Conservation (phyloP, 2,888 invertebrate species). For the Amphiduros pacificus region DNA sequence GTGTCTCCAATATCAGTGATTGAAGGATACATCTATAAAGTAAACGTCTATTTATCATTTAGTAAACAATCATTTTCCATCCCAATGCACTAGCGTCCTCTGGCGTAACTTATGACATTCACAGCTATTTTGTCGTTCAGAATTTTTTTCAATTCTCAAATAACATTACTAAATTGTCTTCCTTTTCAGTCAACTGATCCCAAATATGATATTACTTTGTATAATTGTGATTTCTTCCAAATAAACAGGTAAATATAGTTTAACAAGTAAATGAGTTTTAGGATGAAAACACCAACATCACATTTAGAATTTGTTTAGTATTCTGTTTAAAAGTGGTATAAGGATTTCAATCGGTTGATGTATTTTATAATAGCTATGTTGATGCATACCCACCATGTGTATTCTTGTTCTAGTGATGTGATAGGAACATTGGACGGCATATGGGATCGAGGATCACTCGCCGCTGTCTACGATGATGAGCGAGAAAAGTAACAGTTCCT, state of each 20-base stretch:
- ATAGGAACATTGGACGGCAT: background rate
- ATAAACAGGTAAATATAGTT: background rate
- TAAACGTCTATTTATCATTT: too few species aligned
- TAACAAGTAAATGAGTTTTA: too few species aligned
- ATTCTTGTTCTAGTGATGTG: background rate
- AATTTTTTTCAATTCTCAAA: background rate
- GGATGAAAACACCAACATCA: too few species aligned
- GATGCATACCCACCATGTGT: too few species aligned
- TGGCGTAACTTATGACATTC: background rate
- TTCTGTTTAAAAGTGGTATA: too few species aligned
- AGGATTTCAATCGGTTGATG: too few species aligned
- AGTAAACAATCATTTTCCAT: too few species aligned
- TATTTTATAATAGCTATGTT: too few species aligned
- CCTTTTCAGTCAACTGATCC: background rate
- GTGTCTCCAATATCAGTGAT: background rate
- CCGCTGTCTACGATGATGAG: background rate
- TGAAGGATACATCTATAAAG: background rate
- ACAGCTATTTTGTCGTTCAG: background rate
- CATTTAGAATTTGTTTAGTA: too few species aligned
- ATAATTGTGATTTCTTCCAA: background rate
- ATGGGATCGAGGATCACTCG: background rate
- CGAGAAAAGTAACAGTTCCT: background rate
- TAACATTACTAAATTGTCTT: too few species aligned
- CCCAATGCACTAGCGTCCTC: too few species aligned
- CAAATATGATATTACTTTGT: background rate